phyloP scores from a whole-genome alignment of 2,797 vertebrate genomes.

The Hippoglossus hippoglossus region DNA sequence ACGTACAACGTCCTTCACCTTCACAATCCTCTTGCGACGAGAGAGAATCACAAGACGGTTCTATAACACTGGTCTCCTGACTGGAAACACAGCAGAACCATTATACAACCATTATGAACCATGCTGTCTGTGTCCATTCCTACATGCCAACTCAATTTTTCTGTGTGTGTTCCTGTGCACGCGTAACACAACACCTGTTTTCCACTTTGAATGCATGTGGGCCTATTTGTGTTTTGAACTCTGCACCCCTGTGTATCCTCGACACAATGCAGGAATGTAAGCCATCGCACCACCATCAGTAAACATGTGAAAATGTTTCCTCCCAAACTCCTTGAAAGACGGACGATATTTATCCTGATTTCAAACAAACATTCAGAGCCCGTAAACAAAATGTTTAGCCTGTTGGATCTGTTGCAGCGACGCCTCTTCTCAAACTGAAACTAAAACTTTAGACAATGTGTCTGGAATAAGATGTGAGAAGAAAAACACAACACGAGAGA shows the following conservation, averaged over 20 bases:
- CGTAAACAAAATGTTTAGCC: slow-evolving; percentile 65
- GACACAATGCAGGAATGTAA: slow-evolving; percentile 54
- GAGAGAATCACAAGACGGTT: neutral
- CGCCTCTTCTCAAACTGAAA: slow-evolving; percentile 16
- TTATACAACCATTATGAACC: no score
- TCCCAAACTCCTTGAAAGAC: slow-evolving; percentile 22
- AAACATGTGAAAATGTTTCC: slow-evolving; percentile 57
- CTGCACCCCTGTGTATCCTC: slow-evolving; percentile 11
- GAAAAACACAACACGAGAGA: no score
- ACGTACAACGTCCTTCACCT: no score
- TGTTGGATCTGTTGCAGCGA: slow-evolving; percentile 9
- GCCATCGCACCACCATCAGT: slow-evolving; percentile 36
- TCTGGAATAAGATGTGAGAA: no score
- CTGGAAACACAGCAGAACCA: no score
- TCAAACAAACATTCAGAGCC: slow-evolving; percentile 62
- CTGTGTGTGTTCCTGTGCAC: neutral
- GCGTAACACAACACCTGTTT: slow-evolving; percentile 17
- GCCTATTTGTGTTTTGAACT: slow-evolving; percentile 2
- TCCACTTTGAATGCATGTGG: slow-evolving; percentile 6
- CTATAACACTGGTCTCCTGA: no score
- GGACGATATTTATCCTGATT: slow-evolving; percentile 60
- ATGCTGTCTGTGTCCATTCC: no score
- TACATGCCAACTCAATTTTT: no score
- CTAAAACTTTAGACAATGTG: neutral
- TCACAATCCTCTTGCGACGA: neutral